A percentile compares a stretch with the other conserved stretches of the same genome.
Conservation (phyloP, 2,113 vertebrate species). For the Aleadryas rufinucha region DNA sequence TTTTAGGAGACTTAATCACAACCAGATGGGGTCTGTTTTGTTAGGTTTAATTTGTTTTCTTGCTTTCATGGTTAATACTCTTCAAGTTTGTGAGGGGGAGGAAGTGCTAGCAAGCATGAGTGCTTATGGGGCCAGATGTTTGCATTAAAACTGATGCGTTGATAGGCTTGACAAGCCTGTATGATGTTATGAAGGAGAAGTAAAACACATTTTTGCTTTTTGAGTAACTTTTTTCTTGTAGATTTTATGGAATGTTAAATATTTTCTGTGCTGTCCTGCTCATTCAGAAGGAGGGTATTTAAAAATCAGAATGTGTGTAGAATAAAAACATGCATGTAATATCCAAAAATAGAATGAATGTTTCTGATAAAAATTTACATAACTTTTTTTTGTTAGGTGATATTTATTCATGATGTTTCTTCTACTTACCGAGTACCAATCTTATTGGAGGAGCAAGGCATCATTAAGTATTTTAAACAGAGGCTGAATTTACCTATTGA, state of each 20-base stretch:
- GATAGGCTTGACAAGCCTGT: neutral
- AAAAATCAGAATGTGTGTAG: neutral
- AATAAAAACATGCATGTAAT: neutral
- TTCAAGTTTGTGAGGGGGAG: neutral
- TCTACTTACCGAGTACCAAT: constrained; percentile 79
- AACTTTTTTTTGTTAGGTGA: constrained; percentile 62
- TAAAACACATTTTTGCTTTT: neutral
- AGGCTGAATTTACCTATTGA: constrained; percentile 73
- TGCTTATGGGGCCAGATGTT: neutral
- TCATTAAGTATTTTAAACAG: constrained; percentile 77
- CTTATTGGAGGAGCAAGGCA: constrained; percentile 78
- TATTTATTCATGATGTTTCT: constrained; percentile 80
- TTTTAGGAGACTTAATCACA: neutral
- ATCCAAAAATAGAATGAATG: neutral
- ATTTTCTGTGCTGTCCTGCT: neutral
- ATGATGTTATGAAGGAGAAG: neutral
- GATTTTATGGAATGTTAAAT: neutral
- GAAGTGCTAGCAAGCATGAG: neutral
- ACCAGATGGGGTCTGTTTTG: neutral
- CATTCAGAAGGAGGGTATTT: neutral
- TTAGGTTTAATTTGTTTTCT: neutral
- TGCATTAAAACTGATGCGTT: neutral
- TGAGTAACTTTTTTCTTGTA: neutral
- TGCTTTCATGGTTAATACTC: neutral
- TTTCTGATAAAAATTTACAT: neutral